Evolutionary conservation across 2,888 invertebrate species (phyloP).

Genomic region (Pammene fasciana): DNA sequence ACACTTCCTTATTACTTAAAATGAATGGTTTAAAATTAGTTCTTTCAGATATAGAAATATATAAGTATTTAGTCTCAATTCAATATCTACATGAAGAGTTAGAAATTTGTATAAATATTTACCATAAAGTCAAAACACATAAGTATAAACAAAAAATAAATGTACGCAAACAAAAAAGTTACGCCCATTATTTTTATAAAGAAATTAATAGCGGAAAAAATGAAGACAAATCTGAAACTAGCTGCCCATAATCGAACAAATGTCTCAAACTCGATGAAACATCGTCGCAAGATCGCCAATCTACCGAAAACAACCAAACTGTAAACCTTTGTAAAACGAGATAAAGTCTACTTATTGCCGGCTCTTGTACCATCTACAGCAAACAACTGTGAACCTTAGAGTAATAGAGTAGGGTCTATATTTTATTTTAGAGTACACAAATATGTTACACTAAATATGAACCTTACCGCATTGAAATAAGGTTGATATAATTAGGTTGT

Average conservation of each 20-base stretch:
- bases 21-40: too few species aligned
- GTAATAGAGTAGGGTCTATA: neutral
- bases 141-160: too few species aligned
- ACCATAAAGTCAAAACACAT: too few species aligned
- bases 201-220: too few species aligned
- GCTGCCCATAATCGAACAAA: slow-evolving; percentile 11
- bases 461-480: slow-evolving; percentile 7
- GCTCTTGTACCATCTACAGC: neutral
- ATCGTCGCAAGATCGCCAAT: slow-evolving; percentile 7
- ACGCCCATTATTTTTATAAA: too few species aligned
- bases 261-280: slow-evolving; percentile 8
- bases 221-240: slow-evolving; percentile 8
- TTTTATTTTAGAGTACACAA: neutral
- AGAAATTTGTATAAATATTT: too few species aligned
- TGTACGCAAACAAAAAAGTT: too few species aligned
- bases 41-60: too few species aligned
- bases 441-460: neutral
- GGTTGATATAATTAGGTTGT: neutral
- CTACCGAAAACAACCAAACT: slow-evolving; percentile 6
- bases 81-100: too few species aligned
- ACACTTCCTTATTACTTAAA: too few species aligned
- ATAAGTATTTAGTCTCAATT: too few species aligned
- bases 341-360: neutral
- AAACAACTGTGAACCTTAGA: neutral
- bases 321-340: slow-evolving; percentile 5